A percentile compares a stretch with the other conserved stretches of the same genome.
Evolutionary conservation across 2,797 vertebrate genomes (phyloP).

Genomic region (Rhincodon typus): DNA sequence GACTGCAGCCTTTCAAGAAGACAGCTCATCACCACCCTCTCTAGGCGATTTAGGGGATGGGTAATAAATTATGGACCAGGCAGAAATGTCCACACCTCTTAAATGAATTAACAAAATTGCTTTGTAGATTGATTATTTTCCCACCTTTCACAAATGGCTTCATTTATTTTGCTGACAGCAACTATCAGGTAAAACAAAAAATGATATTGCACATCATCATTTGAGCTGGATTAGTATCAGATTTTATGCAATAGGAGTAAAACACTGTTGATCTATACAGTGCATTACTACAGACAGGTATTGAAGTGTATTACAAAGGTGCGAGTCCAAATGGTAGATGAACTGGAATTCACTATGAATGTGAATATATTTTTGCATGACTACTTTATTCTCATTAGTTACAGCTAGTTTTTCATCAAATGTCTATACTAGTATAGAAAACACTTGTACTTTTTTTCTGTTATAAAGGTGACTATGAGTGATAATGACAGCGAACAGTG

Average conservation of each 20-base stretch:
- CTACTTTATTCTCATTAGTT: background rate
- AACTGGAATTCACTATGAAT: background rate
- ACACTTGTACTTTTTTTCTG: background rate
- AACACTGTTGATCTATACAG: background rate
- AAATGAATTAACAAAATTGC: background rate
- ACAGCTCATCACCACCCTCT: too few species aligned
- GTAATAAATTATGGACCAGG: too few species aligned
- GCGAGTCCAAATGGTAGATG: background rate
- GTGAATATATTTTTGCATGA: background rate
- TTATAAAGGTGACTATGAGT: background rate
- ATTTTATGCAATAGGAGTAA: background rate
- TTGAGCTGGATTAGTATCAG: background rate
- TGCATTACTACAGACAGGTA: background rate
- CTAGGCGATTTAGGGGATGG: too few species aligned
- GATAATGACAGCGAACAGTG: too few species aligned
- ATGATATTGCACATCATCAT: background rate
- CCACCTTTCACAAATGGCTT: background rate
- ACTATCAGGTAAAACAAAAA: background rate
- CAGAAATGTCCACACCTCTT: too few species aligned
- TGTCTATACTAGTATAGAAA: background rate
- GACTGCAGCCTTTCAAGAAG: too few species aligned
- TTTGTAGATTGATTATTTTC: background rate
- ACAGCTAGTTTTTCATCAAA: background rate
- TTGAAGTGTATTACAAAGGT: background rate
- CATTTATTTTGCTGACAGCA: background rate